These are phyloP conservation scores for Aleiodes alternator DNA, from an alignment of 2,888 invertebrate genomes.

Conservation along the genomic window DNA sequence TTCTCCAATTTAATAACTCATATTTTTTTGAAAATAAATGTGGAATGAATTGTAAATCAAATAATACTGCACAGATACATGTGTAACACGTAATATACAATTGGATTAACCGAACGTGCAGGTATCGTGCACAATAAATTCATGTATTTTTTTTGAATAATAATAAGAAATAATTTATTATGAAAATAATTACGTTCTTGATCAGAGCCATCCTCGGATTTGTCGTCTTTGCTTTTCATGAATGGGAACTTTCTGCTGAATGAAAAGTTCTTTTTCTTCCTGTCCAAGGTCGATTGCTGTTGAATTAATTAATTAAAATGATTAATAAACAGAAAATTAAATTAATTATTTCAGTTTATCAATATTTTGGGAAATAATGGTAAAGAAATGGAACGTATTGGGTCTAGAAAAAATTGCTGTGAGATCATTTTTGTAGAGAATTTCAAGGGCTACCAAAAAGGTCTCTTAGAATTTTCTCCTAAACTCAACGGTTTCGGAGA, in stretches of 20 bases:
- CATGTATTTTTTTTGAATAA: neutral
- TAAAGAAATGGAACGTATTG: no score
- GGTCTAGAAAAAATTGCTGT: no score
- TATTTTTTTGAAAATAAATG: neutral
- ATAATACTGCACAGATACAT: conserved; percentile 2
- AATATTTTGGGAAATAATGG: neutral
- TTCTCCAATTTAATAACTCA: no score
- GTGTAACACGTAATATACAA: conserved; percentile 44
- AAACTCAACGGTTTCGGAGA: no score
- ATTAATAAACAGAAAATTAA: conserved; percentile 27
- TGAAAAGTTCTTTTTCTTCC: conserved; percentile 98
- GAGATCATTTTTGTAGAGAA: no score
- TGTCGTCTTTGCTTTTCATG: conserved; percentile 99
- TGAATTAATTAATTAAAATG: conserved; percentile 59
- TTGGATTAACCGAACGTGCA: conserved; percentile 68
- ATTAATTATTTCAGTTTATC: conserved; percentile 10
- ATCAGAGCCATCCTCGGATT: conserved; percentile 96
- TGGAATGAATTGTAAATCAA: neutral
- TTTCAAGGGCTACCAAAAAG: neutral
- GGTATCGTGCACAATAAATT: conserved; percentile 53
- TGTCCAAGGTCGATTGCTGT: conserved; percentile 94
- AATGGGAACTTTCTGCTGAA: conserved; percentile 99
- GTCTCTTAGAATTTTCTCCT: neutral
- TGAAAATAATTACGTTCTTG: conserved; percentile 93
- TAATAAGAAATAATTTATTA: conserved; percentile 19